Evolutionary conservation across 1,140 invertebrate species (phyloP), one percentile per base, ranked within the genome.

Genomic region (Danaus plexippus): DNA sequence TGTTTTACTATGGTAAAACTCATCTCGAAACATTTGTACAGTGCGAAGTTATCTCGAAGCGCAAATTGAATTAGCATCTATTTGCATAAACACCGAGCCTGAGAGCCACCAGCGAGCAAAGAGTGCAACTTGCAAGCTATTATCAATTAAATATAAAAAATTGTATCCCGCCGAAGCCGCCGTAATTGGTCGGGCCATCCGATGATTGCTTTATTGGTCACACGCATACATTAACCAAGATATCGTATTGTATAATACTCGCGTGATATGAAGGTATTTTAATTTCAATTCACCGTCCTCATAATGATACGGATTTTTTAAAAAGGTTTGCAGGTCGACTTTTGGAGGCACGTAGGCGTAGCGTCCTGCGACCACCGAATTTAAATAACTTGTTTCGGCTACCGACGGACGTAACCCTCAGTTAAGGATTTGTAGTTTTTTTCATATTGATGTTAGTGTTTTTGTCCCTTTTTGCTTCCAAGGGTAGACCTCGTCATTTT

Each of bases 341-440:
- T 51, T 53, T 42, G 44, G 48, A 11, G 57, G 52, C 57, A 67
- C 66, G 75, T 75, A 69, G 72, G 73, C 71, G 71, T 74, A 68
- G 59, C 67, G 67, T 68, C 61, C 62, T 65, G 51, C 70, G 71
- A 69, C 66, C 65, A 62, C 61, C 67, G 67, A 80, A 85, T 85
- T 85, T 80, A 73, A 83, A 85, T 83, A 85, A 83, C 81, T 76
- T 71, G 81, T 85, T 84, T 77, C 65, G 66, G 73, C 72, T 78
- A 69, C 79, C 72, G 57, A 69, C 69, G 64, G 71, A 82, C 79
- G 71, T 75, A 78, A 75, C 71, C 79, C 79, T 77, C 67, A 60
- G 67, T 52, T 75, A 70, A 64, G 69, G 40, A 22, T 71, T 63
- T 77, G 59, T 68, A 67, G 61, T 75, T 80, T 59, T 67, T 79